phyloP scores from a whole-genome alignment of 1,140 invertebrate genomes.

The Parapsyche elsis region DNA sequence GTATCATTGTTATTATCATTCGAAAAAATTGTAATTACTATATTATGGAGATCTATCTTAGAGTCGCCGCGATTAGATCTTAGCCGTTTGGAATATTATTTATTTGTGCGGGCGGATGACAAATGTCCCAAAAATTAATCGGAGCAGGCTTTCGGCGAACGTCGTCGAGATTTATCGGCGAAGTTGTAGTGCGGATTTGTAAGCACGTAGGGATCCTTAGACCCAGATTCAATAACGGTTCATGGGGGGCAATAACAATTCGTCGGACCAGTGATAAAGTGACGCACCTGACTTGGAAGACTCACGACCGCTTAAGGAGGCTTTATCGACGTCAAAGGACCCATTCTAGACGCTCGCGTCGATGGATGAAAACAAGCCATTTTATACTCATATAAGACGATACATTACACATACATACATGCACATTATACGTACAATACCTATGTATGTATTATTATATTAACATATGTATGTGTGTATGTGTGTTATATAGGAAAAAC shows the following conservation, averaged over 20 bases:
- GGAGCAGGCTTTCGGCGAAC: constrained; percentile 14
- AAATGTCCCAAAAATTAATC: constrained; percentile 29
- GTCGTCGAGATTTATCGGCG: constrained; percentile 16
- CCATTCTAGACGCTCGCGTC: constrained; percentile 31
- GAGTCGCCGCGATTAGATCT: too few relatives aligned
- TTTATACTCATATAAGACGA: background rate
- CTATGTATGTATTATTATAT: background rate
- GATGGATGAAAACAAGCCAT: constrained; percentile 15
- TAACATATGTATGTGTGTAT: background rate
- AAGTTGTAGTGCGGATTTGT: constrained; percentile 47
- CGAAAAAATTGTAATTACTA: too few relatives aligned
- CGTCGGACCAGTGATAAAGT: constrained; percentile 48
- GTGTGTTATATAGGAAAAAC: constrained; percentile 33
- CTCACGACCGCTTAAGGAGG: constrained; percentile 51
- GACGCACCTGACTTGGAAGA: constrained; percentile 53
- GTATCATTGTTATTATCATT: too few relatives aligned
- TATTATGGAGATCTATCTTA: too few relatives aligned
- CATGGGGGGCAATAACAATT: constrained; percentile 47
- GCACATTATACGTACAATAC: background rate
- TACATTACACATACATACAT: background rate
- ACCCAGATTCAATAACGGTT: constrained; percentile 48
- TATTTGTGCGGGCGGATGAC: constrained; percentile 9
- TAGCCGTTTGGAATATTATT: background rate
- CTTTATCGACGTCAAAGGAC: constrained; percentile 53
- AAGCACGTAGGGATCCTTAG: constrained; percentile 52